Conservation (phyloP, 2,888 invertebrate genomes). For the Polyommatus icarus region DNA sequence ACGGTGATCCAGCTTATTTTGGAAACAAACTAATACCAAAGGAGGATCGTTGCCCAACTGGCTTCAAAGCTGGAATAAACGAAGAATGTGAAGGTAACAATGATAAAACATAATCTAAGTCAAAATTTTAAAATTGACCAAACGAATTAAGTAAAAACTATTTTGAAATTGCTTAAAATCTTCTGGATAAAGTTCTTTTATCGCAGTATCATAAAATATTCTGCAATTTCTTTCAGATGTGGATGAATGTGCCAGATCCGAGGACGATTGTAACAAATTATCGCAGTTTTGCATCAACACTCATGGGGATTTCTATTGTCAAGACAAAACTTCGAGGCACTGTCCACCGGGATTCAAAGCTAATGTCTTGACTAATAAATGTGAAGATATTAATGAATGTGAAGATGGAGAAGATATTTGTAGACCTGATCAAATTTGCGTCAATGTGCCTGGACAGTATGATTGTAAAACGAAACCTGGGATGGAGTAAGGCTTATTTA, state of each 20-base stretch:
- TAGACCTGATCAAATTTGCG: slow-evolving; percentile 86
- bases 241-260: slow-evolving; percentile 84
- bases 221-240: slow-evolving; percentile 73
- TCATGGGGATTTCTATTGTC: slow-evolving; percentile 84
- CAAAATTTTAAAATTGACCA: background rate
- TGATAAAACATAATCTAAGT: background rate
- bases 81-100: slow-evolving; percentile 76
- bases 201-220: too few relatives aligned
- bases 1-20: slow-evolving; percentile 59
- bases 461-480: slow-evolving; percentile 80
- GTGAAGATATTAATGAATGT: slow-evolving; percentile 93
- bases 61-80: slow-evolving; percentile 63
- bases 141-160: background rate
- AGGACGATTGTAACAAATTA: slow-evolving; percentile 82
- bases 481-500: slow-evolving; percentile 28
- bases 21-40: slow-evolving; percentile 44
- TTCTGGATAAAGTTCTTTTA: too few relatives aligned
- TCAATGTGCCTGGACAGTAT: slow-evolving; percentile 90
- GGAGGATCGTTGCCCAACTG: slow-evolving; percentile 77
- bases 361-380: slow-evolving; percentile 68
- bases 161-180: background rate
- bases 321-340: slow-evolving; percentile 79
- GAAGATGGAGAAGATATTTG: slow-evolving; percentile 88
- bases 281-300: slow-evolving; percentile 86
- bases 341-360: slow-evolving; percentile 84